Conservation (phyloP, 2,888 invertebrate species). For the Morpho achilles region DNA sequence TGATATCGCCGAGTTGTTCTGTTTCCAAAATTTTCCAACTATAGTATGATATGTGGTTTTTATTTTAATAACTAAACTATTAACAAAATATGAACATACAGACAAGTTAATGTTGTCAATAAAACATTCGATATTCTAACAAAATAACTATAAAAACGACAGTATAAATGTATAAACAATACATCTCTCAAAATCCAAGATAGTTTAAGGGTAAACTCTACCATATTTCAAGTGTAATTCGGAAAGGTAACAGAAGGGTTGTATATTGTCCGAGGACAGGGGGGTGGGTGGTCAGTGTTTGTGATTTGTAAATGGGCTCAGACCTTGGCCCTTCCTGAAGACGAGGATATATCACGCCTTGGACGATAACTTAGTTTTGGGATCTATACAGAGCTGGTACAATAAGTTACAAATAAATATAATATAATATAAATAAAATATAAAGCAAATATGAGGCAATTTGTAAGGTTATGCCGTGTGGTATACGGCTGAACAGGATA, state of each 20-base stretch:
- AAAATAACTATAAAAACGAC: not conserved
- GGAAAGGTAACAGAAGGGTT: slow-evolving; percentile 57
- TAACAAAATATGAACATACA: no score
- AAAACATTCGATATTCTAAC: not conserved
- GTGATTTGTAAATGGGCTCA: slow-evolving; percentile 79
- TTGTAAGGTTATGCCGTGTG: no score
- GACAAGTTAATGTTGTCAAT: no score
- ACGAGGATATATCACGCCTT: slow-evolving; percentile 75
- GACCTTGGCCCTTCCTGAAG: slow-evolving; percentile 76
- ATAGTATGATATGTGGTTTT: no score
- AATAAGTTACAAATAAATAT: no score
- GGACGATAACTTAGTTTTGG: slow-evolving; percentile 69
- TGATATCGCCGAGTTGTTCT: no score
- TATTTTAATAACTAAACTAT: no score
- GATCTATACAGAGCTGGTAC: slow-evolving; percentile 47
- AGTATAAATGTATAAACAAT: slow-evolving; percentile 18
- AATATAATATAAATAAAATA: no score
- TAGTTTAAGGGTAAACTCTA: slow-evolving; percentile 53
- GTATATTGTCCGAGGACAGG: slow-evolving; percentile 40
- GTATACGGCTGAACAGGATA: no score
- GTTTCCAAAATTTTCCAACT: no score
- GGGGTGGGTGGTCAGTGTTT: slow-evolving; percentile 72
- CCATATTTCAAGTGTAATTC: slow-evolving; percentile 69
- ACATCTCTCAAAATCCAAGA: slow-evolving; percentile 33
- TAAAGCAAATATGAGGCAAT: no score